Conservation (phyloP, 2,113 vertebrate genomes). For the Solea senegalensis region DNA sequence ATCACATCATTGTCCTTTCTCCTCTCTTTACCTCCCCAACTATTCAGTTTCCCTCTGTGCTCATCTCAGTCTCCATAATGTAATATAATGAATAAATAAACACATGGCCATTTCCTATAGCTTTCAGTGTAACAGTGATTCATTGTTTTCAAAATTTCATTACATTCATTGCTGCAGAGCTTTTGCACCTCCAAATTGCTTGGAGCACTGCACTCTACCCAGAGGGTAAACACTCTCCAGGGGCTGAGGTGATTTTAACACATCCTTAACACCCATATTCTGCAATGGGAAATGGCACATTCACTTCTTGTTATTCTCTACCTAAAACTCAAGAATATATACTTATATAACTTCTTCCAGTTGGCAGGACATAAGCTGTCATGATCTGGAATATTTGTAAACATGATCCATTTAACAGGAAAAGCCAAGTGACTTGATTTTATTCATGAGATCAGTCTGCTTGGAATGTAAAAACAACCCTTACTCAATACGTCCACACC, state of each 20-base stretch:
- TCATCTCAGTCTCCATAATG: conserved; percentile 1
- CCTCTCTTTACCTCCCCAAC: background rate
- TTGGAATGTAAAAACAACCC: conserved; percentile 14
- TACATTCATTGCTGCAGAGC: conserved; percentile 11
- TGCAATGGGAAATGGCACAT: background rate
- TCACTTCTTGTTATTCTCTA: background rate
- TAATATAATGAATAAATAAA: conserved; percentile 15
- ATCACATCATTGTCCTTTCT: conserved; percentile 16
- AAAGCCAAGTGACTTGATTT: conserved; percentile 19
- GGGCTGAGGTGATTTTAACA: conserved; percentile 33
- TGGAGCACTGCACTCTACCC: conserved; percentile 26
- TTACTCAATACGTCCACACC: background rate
- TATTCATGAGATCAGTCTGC: background rate
- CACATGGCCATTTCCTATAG: background rate
- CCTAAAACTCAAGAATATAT: conserved; percentile 7
- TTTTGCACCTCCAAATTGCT: conserved; percentile 14
- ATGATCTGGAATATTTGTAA: background rate
- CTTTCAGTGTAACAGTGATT: conserved; percentile 29
- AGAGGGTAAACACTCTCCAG: conserved; percentile 31
- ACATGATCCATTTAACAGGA: background rate
- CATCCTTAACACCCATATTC: background rate
- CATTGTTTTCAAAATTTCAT: conserved; percentile 36
- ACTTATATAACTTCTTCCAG: conserved; percentile 9
- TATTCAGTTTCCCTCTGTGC: background rate
- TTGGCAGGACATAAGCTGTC: background rate